A percentile compares a stretch with the other conserved stretches of the same genome.
These are phyloP conservation scores for Drymonia ruficornis DNA, from an alignment of 2,888 invertebrate genomes.

Conservation along the genomic window DNA sequence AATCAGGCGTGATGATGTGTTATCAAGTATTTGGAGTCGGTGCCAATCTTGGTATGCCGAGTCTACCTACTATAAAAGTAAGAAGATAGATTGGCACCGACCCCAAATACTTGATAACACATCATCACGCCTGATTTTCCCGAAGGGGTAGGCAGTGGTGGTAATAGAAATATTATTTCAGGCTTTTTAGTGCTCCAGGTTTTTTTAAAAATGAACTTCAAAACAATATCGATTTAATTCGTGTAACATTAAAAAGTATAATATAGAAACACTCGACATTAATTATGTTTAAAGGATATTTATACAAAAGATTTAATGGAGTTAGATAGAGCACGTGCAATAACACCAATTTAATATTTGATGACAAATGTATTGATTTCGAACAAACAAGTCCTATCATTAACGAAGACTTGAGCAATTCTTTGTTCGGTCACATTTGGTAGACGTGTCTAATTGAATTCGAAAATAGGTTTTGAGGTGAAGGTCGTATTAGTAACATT, in stretches of 20 bases:
- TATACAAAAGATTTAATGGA: conserved; percentile 6
- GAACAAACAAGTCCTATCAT: conserved; percentile 44
- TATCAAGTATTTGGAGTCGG: too few relatives aligned
- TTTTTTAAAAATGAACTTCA: not conserved
- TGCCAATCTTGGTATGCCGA: too few relatives aligned
- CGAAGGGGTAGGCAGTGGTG: too few relatives aligned
- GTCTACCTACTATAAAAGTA: too few relatives aligned
- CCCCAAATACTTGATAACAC: too few relatives aligned
- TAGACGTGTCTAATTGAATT: conserved; percentile 61
- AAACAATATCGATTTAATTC: not conserved
- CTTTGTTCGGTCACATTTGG: conserved; percentile 56
- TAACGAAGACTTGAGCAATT: conserved; percentile 53
- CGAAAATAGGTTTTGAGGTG: conserved; percentile 70
- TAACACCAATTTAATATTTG: conserved; percentile 12
- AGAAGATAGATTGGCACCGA: too few relatives aligned
- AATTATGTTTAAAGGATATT: not conserved
- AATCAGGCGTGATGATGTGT: too few relatives aligned
- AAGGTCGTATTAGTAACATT: conserved; percentile 50
- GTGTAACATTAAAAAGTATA: not conserved
- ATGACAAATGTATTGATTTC: conserved; percentile 23
- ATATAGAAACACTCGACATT: not conserved
- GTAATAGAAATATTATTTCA: too few relatives aligned
- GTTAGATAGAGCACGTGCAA: conserved; percentile 47
- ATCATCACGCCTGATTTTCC: too few relatives aligned
- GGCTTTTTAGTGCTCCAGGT: too few relatives aligned